These are phyloP conservation scores for Pinctada fucata DNA, from an alignment of 2,888 invertebrate species.

Conservation along the genomic window DNA sequence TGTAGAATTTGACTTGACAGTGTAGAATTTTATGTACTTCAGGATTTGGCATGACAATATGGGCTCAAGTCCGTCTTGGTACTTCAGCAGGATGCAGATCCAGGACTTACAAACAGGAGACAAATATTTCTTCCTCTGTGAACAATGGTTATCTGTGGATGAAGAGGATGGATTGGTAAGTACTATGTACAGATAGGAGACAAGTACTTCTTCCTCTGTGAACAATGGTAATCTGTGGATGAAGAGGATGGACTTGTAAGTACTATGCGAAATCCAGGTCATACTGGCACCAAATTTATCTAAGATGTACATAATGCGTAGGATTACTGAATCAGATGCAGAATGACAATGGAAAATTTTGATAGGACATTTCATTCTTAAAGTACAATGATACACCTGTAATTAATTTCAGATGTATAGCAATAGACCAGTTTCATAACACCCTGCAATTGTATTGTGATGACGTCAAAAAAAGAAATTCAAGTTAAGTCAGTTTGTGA, in stretches of 20 bases:
- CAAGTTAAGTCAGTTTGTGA: no score
- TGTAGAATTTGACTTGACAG: no score
- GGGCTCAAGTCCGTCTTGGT: constrained; percentile 54
- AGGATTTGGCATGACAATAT: constrained; percentile 61
- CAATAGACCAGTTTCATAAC: no score
- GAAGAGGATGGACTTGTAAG: constrained; percentile 73
- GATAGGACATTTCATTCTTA: not conserved
- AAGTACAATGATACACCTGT: not conserved
- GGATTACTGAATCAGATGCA: not conserved
- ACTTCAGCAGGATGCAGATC: constrained; percentile 56
- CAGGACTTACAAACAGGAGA: constrained; percentile 55
- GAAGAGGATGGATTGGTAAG: constrained; percentile 73
- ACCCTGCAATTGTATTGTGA: no score
- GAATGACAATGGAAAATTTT: not conserved
- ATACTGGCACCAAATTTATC: no score
- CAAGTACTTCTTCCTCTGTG: constrained; percentile 66
- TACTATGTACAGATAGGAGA: constrained; percentile 43
- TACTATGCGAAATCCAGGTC: not conserved
- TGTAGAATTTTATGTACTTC: not conserved
- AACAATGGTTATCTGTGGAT: constrained; percentile 76
- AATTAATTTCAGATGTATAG: no score
- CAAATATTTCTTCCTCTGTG: constrained; percentile 66
- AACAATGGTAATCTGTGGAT: constrained; percentile 76
- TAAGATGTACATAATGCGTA: no score
- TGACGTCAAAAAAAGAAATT: no score